These are phyloP conservation scores for Hirtodrosophila alboralis DNA, from an alignment of 2,888 invertebrate genomes.

Conservation along the genomic window DNA sequence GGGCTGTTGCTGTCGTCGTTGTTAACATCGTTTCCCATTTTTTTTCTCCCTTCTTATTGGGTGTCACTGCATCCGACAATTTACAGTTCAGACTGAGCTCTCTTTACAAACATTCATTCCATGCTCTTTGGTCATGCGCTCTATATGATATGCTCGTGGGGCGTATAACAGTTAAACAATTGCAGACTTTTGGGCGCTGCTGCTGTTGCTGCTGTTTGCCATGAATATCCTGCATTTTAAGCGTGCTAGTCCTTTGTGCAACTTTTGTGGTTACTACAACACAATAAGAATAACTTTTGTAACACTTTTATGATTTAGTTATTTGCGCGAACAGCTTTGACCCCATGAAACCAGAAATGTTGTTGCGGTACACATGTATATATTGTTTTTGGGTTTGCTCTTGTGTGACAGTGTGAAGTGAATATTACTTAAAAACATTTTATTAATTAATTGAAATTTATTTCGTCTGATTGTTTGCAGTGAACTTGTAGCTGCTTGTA, in stretches of 20 bases:
- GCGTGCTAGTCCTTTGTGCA: not conserved
- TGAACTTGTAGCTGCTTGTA: too few relatives aligned
- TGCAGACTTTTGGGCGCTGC: slow-evolving; percentile 74
- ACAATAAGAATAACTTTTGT: slow-evolving; percentile 45
- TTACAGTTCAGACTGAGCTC: slow-evolving; percentile 17
- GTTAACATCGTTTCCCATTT: slow-evolving; percentile 20
- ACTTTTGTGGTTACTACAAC: slow-evolving; percentile 45
- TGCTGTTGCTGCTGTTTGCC: slow-evolving; percentile 9
- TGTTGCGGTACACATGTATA: slow-evolving; percentile 7
- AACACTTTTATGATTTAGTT: slow-evolving; percentile 47
- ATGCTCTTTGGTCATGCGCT: slow-evolving; percentile 60
- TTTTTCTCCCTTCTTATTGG: slow-evolving; percentile 15
- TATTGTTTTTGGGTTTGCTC: not conserved
- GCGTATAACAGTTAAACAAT: slow-evolving; percentile 68
- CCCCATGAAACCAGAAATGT: slow-evolving; percentile 10
- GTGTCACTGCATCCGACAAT: slow-evolving; percentile 41
- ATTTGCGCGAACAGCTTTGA: slow-evolving; percentile 43
- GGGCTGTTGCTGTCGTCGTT: slow-evolving; percentile 40
- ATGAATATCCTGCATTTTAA: slow-evolving; percentile 3
- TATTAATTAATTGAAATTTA: too few relatives aligned
- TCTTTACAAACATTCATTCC: not conserved
- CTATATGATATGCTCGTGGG: slow-evolving; percentile 36
- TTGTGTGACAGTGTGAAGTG: too few relatives aligned
- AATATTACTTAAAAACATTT: too few relatives aligned
- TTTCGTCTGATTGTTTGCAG: too few relatives aligned